Conservation (phyloP, 2,888 invertebrate species). For the Drosophila buzzatii region DNA sequence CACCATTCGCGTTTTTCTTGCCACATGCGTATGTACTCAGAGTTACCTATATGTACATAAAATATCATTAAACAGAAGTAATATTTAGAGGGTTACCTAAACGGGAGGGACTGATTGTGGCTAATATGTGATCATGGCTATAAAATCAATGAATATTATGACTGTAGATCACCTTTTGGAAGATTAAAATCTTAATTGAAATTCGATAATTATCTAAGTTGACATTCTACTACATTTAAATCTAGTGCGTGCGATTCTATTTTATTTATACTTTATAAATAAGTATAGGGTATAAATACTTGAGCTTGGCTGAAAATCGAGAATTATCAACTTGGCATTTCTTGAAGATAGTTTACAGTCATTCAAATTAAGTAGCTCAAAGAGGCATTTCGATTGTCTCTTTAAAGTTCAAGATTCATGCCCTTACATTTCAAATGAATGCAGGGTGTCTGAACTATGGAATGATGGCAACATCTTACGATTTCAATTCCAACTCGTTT, state of each 20-base stretch:
- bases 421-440: background rate
- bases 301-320: background rate
- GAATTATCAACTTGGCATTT: background rate
- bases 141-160: background rate
- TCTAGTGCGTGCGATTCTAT: too few species aligned
- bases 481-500: slow-evolving; percentile 44
- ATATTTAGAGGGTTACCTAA: background rate
- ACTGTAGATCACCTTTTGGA: background rate
- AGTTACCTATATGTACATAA: slow-evolving; percentile 3
- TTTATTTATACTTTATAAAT: background rate
- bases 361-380: background rate
- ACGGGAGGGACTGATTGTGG: background rate
- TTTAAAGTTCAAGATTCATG: background rate
- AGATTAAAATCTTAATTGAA: background rate
- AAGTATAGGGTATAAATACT: background rate
- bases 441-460: background rate
- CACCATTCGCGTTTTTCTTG: slow-evolving; percentile 14
- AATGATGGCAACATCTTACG: slow-evolving; percentile 1
- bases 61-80: slow-evolving; percentile 2
- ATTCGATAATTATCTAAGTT: background rate
- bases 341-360: background rate
- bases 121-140: background rate
- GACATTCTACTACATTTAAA: too few species aligned
- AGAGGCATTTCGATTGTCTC: background rate
- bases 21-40: slow-evolving; percentile 8